Base-by-base conservation (phyloP, 2,888 invertebrate genomes). In the Ophioninae sp. region DNA sequence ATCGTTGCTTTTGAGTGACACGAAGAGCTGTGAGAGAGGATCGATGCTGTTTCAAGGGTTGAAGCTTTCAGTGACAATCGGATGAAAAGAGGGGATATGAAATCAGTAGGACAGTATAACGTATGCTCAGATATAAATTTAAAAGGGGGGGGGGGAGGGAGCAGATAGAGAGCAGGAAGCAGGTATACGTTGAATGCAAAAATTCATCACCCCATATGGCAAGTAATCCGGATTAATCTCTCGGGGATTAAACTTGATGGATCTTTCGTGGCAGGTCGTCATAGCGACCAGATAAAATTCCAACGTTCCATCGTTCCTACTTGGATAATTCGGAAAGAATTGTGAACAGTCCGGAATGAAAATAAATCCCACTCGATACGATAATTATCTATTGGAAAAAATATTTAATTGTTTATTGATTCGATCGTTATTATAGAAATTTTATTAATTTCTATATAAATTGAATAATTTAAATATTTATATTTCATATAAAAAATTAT, bases 141-240 rank as follows among this genome's bases (percentile, higher is more conserved):
- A 23, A 41, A 41, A 10, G 13, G 68, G 39, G 69, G 67, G 56
- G n/a, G n/a, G n/a, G n/a, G n/a, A n/a, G n/a, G n/a, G n/a, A n/a
- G 51, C 6, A 65, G 65, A 51, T 17, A n/a, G 22, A 41, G 13
- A 30, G 64, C 56, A 72, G 64, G 22, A 41, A 59, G 67, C 44
- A 63, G 59, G 17, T 44, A 75, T 51, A 82, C 79, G 72, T 79
- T 72, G 79, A 77, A 83, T 83, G 80, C 73, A 80, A 83, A 83
- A 83, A 83, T 81, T 81, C 80, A 83, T 83, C 83, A 78, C 39
- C 74, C 69, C 39, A 71, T 81, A 78, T 51, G 74, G 74, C 74
- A 78, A 83, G 74, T 80, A 81, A 83, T 81, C 78, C 74, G 78
- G 80, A 83, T 83, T 81, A 83, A 83, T 83, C 78, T 81, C 80